A percentile compares a stretch with the other conserved stretches of the same genome.
Conservation (phyloP, 2,888 invertebrate genomes). For the Andricus curvator region DNA sequence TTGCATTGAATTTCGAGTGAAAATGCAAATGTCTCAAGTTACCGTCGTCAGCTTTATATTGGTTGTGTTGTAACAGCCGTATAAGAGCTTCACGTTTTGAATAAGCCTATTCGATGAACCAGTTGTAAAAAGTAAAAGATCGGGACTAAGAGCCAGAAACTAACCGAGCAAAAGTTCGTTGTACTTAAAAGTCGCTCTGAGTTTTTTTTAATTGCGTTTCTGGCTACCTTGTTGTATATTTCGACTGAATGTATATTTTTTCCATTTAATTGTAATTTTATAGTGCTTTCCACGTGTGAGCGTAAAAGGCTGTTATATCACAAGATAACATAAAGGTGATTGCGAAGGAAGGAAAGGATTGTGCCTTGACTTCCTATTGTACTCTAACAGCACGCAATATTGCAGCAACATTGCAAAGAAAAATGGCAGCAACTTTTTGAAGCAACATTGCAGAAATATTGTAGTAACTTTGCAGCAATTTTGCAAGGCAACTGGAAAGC, state of each 20-base stretch:
- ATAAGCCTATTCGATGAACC: constrained; percentile 20
- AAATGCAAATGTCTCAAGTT: constrained; percentile 42
- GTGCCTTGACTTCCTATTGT: neutral
- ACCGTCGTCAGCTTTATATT: constrained; percentile 60
- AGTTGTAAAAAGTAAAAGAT: constrained; percentile 7
- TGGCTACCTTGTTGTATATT: constrained; percentile 40
- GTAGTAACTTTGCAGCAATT: too few species aligned
- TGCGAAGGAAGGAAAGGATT: constrained; percentile 17
- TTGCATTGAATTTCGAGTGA: constrained; percentile 67
- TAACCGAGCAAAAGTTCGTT: neutral
- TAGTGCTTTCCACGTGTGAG: constrained; percentile 42
- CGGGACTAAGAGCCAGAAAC: neutral
- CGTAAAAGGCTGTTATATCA: constrained; percentile 64
- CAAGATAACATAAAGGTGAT: constrained; percentile 62
- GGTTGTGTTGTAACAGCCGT: constrained; percentile 67
- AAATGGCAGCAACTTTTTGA: too few species aligned
- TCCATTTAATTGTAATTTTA: constrained; percentile 43
- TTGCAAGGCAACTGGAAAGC: too few species aligned
- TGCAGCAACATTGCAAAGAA: too few species aligned
- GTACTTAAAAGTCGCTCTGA: neutral
- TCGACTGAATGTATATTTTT: constrained; percentile 47
- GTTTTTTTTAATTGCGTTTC: constrained; percentile 30
- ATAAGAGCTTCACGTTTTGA: constrained; percentile 37
- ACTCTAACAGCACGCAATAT: constrained; percentile 27
- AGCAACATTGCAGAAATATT: too few species aligned